A percentile compares a stretch with the other conserved stretches of the same genome.
Conservation (phyloP, 2,113 vertebrate species). For the Syngnathus scovelli region DNA sequence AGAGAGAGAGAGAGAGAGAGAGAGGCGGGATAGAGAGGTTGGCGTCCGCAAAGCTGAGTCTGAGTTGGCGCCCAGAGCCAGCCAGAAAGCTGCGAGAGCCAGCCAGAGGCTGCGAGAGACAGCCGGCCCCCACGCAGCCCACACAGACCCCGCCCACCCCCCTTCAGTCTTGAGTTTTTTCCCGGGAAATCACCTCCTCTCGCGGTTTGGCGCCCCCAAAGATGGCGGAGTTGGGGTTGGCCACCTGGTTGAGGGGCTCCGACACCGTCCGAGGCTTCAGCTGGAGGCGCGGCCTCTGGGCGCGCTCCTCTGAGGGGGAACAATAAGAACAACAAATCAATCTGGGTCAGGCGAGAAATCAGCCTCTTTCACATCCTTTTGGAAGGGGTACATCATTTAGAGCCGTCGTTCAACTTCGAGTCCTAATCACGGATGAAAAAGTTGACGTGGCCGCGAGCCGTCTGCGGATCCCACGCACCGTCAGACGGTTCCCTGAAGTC, state of each 20-base stretch:
- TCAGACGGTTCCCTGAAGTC: conserved; percentile 99
- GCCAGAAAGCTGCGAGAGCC: too few relatives aligned
- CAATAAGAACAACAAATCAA: background rate
- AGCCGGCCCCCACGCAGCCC: conserved; percentile 16
- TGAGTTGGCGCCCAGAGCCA: too few relatives aligned
- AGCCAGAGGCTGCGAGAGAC: too few relatives aligned
- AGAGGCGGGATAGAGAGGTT: conserved; percentile 59
- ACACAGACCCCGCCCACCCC: conserved; percentile 53
- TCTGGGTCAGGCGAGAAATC: background rate
- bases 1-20: background rate
- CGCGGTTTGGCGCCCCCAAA: conserved; percentile 95
- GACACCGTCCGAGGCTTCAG: conserved; percentile 94
- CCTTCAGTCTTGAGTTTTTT: conserved; percentile 76
- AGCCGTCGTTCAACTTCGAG: too few relatives aligned
- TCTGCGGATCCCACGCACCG: conserved; percentile 51
- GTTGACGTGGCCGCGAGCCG: background rate
- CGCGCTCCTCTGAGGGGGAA: conserved; percentile 82
- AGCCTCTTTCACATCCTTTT: too few relatives aligned
- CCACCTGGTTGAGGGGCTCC: conserved; percentile 96
- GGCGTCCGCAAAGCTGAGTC: conserved; percentile 33
- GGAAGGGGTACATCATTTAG: too few relatives aligned
- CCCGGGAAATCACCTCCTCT: conserved; percentile 88
- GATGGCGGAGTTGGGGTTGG: conserved; percentile 98
- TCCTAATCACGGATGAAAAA: too few relatives aligned
- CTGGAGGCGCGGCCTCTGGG: conserved; percentile 92